Percentiles rank a stretch among this genome's conserved stretches.
These are phyloP conservation scores for Ochropleura plecta DNA, from an alignment of 2,888 invertebrate species.

Conservation along the genomic window DNA sequence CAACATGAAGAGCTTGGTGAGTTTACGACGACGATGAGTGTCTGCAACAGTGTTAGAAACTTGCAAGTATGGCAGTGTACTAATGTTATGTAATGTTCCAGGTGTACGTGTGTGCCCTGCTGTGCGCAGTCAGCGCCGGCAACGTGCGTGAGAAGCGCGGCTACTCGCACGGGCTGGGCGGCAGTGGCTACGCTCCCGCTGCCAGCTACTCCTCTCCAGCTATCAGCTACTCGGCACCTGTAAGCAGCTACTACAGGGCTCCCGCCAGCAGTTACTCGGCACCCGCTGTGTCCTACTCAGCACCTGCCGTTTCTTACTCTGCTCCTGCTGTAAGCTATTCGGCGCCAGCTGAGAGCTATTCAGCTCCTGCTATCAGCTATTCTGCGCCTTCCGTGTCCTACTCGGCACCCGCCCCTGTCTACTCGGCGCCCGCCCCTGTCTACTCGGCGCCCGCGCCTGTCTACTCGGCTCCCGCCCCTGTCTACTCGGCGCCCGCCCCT, in stretches of 20 bases:
- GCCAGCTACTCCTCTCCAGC: conserved; percentile 10
- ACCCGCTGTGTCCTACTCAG: conserved; percentile 25
- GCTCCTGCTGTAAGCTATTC: conserved; percentile 23
- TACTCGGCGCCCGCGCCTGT: conserved; percentile 10
- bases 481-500: neutral
- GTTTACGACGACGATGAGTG: conserved; percentile 14
- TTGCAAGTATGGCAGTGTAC: neutral
- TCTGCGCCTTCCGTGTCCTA: conserved; percentile 1
- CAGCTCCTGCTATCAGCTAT: conserved; percentile 12
- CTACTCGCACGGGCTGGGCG: conserved; percentile 17
- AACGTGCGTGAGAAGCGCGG: conserved; percentile 67
- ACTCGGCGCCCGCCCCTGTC: conserved; percentile 18
- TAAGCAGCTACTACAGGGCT: conserved; percentile 5
- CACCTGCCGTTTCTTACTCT: conserved; percentile 19
- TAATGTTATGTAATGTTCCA: conserved; percentile 23
- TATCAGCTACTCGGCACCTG: conserved; percentile 20
- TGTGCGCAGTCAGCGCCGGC: conserved; percentile 49
- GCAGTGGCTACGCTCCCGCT: conserved; percentile 4
- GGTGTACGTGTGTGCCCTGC: conserved; percentile 36
- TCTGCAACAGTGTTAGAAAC: neutral
- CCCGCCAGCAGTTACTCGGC: conserved; percentile 4
- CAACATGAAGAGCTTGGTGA: conserved; percentile 44
- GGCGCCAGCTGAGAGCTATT: neutral
- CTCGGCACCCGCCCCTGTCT: neutral
- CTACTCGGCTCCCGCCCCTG: conserved; percentile 10